Evolutionary conservation across 37 sponge, comb jelly and placozoan genomes (phyloP).

Genomic region (Halisarca cf. caerulea): DNA sequence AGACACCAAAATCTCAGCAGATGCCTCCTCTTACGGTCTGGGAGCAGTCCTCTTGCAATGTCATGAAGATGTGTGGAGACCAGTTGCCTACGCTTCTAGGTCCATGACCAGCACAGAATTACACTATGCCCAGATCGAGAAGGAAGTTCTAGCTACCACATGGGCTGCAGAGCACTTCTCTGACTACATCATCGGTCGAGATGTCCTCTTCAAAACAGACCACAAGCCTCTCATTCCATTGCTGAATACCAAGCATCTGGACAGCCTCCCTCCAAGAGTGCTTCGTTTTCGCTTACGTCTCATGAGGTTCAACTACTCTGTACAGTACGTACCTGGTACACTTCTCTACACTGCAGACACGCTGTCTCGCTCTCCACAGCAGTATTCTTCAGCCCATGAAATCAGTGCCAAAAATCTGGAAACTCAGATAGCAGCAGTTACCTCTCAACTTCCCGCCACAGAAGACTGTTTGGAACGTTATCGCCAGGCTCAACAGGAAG

Average conservation of each 20-base stretch:
- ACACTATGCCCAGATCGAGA: conserved; percentile 12
- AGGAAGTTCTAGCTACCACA: background rate
- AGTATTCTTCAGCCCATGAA: too few relatives aligned
- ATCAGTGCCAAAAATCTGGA: too few relatives aligned
- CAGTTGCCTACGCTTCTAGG: conserved; percentile 23
- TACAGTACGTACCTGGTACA: background rate
- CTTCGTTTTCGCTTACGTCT: too few relatives aligned
- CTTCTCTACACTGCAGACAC: background rate
- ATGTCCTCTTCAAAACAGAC: conserved; percentile 24
- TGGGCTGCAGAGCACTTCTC: conserved; percentile 8
- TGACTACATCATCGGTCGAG: background rate
- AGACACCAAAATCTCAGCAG: background rate
- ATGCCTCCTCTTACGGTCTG: too few relatives aligned
- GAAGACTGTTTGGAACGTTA: background rate
- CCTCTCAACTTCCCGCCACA: background rate
- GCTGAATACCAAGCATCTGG: background rate
- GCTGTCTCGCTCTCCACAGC: background rate
- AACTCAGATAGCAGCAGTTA: background rate
- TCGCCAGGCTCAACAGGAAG: conserved; percentile 18
- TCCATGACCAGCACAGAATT: background rate
- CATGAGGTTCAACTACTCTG: background rate
- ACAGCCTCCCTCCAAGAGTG: conserved; percentile 33
- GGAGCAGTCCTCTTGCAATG: too few relatives aligned
- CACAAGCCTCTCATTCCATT: conserved; percentile 37
- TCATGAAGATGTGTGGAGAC: conserved; percentile 20